These are phyloP conservation scores for Lordiphosa andalusiaca DNA, from an alignment of 2,888 invertebrate species.

Conservation along the genomic window DNA sequence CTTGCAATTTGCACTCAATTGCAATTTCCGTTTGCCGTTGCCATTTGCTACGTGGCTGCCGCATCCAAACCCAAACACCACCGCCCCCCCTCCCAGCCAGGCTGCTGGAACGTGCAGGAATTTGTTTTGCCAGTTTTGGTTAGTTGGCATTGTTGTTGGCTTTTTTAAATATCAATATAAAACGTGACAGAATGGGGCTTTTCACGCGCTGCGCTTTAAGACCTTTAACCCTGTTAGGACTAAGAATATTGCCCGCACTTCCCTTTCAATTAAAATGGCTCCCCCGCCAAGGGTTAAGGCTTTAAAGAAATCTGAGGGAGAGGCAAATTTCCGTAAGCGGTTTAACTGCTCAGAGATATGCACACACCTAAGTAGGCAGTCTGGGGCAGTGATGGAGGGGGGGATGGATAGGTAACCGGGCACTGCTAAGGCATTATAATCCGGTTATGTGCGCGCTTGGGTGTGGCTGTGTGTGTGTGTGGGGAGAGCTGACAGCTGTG, in stretches of 20 bases:
- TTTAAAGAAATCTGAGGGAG: no score
- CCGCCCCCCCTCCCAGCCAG: neutral
- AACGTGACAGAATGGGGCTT: constrained; percentile 56
- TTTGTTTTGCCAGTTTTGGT: constrained; percentile 68
- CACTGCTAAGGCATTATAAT: no score
- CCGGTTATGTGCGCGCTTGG: constrained; percentile 3
- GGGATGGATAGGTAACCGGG: no score
- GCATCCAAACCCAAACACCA: constrained; percentile 22
- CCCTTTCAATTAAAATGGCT: no score
- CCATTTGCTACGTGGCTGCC: constrained; percentile 61
- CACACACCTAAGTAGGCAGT: no score
- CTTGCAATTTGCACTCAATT: constrained; percentile 68
- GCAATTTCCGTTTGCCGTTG: constrained; percentile 65
- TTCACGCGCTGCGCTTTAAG: no score
- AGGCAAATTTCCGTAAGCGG: no score
- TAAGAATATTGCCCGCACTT: no score
- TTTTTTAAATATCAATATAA: constrained; percentile 68
- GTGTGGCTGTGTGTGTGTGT: constrained; percentile 6
- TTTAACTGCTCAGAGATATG: no score
- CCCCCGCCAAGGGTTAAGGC: neutral
- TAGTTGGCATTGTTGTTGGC: constrained; percentile 47
- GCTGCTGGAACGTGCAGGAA: constrained; percentile 52
- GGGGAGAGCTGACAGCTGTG: no score
- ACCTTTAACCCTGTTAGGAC: no score
- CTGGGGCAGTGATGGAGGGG: no score